Evolutionary conservation across 2,797 vertebrate species (phyloP).

Genomic region (Epinephelus awoara): DNA sequence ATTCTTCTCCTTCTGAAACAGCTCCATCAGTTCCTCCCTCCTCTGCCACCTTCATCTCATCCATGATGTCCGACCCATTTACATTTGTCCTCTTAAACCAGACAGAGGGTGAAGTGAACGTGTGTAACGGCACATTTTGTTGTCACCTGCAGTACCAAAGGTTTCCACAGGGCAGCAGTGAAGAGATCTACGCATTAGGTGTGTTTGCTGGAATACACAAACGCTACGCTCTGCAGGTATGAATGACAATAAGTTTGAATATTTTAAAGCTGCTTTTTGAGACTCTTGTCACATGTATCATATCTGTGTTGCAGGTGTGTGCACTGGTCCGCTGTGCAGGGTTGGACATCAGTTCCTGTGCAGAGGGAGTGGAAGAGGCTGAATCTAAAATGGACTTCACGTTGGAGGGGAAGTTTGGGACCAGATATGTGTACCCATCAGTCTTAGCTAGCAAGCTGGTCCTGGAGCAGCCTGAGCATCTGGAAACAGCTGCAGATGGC

Average conservation of each 20-base stretch:
- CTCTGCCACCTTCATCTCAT: constrained; percentile 80
- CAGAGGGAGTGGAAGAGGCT: constrained; percentile 87
- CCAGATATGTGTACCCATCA: constrained; percentile 89
- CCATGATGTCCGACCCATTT: constrained; percentile 95
- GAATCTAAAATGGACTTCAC: constrained; percentile 87
- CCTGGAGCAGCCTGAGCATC: constrained; percentile 86
- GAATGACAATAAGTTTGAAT: not conserved
- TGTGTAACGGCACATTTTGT: constrained; percentile 90
- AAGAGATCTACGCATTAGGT: constrained; percentile 92
- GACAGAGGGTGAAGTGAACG: constrained; percentile 78
- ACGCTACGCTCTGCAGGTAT: constrained; percentile 70
- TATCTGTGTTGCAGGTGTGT: constrained; percentile 87
- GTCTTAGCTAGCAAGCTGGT: constrained; percentile 87
- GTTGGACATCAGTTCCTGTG: constrained; percentile 85
- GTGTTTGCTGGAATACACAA: constrained; percentile 90
- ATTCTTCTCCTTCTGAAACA: not conserved
- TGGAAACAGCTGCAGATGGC: constrained; percentile 78
- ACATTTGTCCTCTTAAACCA: constrained; percentile 83
- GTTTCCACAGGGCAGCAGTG: not conserved
- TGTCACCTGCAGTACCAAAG: constrained; percentile 87
- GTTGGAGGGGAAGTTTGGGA: constrained; percentile 90
- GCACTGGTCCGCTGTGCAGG: constrained; percentile 91
- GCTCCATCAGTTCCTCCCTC: not conserved
- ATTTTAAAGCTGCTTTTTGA: not conserved
- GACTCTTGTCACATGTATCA: not conserved